Percentiles rank a stretch among this genome's conserved stretches.
phyloP scores from a whole-genome alignment of 2,113 vertebrate species.

The Salvator merianae region DNA sequence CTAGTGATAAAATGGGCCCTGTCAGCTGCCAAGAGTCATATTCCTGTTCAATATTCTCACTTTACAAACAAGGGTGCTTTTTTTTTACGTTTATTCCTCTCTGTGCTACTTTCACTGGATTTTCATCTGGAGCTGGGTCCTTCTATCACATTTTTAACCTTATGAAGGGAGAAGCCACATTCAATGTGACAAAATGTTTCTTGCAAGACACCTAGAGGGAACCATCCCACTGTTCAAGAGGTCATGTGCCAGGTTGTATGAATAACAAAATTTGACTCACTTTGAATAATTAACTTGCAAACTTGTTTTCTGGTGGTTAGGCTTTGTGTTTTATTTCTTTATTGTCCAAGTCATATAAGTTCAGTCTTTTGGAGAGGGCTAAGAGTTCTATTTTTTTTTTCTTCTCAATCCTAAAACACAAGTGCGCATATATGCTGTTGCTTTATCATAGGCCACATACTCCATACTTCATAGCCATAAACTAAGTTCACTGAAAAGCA shows the following conservation, averaged over 20 bases:
- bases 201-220: constrained; percentile 12
- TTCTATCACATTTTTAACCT: constrained; percentile 1
- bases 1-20: background rate
- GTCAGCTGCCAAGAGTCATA: background rate
- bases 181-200: constrained; percentile 16
- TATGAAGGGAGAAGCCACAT: background rate
- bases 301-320: background rate
- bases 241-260: background rate
- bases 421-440: background rate
- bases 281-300: constrained; percentile 21
- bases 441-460: background rate
- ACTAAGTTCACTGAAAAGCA: background rate
- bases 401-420: background rate
- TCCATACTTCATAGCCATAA: background rate
- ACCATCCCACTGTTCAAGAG: background rate
- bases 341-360: background rate
- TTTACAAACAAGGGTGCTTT: background rate
- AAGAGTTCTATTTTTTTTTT: background rate
- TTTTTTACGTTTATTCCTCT: background rate
- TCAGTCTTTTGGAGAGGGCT: rapidly evolving
- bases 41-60: background rate
- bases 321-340: background rate
- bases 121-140: background rate
- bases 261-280: constrained; percentile 17
- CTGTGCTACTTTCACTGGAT: background rate